phyloP scores from a whole-genome alignment of 2,113 vertebrate genomes.

The Bettongia penicillata region DNA sequence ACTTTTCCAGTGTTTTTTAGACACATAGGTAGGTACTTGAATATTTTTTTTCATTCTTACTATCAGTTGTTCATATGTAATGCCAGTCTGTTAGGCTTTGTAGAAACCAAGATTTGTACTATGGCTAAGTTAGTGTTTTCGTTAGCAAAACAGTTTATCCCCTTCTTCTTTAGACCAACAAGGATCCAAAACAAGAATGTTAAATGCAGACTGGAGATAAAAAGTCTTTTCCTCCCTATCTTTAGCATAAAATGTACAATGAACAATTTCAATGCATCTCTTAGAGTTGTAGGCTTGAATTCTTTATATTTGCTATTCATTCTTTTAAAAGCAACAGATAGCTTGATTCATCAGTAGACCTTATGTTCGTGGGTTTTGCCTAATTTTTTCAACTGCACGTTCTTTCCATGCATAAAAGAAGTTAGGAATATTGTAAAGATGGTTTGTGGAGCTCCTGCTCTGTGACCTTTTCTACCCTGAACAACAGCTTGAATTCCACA shows the following conservation, averaged over 20 bases:
- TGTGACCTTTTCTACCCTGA: slow-evolving; percentile 78
- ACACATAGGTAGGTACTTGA: slow-evolving; percentile 4
- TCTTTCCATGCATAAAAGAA: slow-evolving; percentile 70
- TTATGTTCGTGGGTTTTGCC: slow-evolving; percentile 71
- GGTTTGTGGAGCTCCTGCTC: slow-evolving; percentile 66
- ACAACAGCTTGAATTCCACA: slow-evolving; percentile 74
- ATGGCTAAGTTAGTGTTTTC: slow-evolving; percentile 21
- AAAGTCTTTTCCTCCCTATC: slow-evolving; percentile 3
- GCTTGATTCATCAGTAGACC: slow-evolving; percentile 72
- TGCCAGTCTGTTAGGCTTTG: neutral
- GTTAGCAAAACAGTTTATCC: slow-evolving; percentile 34
- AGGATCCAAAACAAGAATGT: neutral
- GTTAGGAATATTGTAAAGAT: slow-evolving; percentile 69
- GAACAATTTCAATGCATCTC: slow-evolving; percentile 17
- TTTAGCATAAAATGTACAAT: slow-evolving; percentile 46
- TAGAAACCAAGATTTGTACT: slow-evolving; percentile 1
- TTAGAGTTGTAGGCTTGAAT: slow-evolving; percentile 64
- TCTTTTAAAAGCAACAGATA: slow-evolving; percentile 76
- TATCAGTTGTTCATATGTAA: slow-evolving; percentile 7
- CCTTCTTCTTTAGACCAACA: neutral
- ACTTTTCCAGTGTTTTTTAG: neutral
- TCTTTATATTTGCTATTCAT: slow-evolving; percentile 70
- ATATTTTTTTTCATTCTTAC: slow-evolving; percentile 21
- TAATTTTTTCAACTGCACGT: slow-evolving; percentile 64
- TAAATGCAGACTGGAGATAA: slow-evolving; percentile 49